A percentile compares a stretch with the other conserved stretches of the same genome.
These are phyloP conservation scores for Agrotis ipsilon DNA, from an alignment of 2,888 invertebrate species.

Conservation along the genomic window DNA sequence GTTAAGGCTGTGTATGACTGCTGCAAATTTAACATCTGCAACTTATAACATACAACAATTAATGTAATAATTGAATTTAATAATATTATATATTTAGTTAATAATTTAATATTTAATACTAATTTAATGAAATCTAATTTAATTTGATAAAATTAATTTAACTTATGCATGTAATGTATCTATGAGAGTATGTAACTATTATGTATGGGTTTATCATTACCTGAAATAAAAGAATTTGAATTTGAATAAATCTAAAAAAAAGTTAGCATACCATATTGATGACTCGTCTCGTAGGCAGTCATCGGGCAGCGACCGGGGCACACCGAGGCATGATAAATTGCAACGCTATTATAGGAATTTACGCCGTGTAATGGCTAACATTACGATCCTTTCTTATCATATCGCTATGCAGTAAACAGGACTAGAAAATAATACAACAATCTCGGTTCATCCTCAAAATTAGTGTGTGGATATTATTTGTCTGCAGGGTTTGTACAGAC, in stretches of 20 bases:
- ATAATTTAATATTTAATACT: too few species aligned
- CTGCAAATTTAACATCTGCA: too few species aligned
- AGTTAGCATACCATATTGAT: background rate
- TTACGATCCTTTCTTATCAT: slow-evolving; percentile 71
- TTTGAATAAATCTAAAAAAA: background rate
- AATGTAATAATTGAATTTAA: too few species aligned
- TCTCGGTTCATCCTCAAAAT: slow-evolving; percentile 50
- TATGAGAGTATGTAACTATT: too few species aligned
- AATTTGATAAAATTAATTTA: too few species aligned
- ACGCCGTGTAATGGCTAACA: slow-evolving; percentile 75
- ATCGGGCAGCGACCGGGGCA: slow-evolving; percentile 50
- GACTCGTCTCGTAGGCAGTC: slow-evolving; percentile 18
- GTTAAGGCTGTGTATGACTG: too few species aligned
- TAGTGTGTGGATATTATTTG: slow-evolving; percentile 51
- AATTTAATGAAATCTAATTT: too few species aligned
- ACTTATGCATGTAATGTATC: too few species aligned
- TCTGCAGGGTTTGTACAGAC: slow-evolving; percentile 19
- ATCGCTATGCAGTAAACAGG: slow-evolving; percentile 51
- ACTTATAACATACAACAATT: too few species aligned
- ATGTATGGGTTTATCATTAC: too few species aligned
- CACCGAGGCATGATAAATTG: slow-evolving; percentile 68
- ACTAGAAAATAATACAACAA: slow-evolving; percentile 63
- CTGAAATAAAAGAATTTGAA: too few species aligned
- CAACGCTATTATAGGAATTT: slow-evolving; percentile 78
- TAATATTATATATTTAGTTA: too few species aligned